Evolutionary conservation across 1,140 invertebrate genomes (phyloP), one percentile per base, ranked within the genome.

Genomic region (Drosophila auraria): DNA sequence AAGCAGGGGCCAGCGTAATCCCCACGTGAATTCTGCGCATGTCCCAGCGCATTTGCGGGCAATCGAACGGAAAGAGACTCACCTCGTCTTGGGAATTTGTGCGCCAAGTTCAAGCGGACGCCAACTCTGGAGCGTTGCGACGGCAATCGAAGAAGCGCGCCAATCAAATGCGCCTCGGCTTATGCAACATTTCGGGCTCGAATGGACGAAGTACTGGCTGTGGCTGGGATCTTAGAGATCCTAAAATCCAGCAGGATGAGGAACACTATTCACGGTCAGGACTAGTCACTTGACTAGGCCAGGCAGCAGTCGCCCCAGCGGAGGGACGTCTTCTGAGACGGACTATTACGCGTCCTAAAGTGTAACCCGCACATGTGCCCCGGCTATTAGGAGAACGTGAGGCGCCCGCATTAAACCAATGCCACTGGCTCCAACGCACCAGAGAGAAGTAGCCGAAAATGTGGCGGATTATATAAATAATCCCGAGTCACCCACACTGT

Each of bases 301-400:
- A 45, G 65, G 78, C 97, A 98, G 94, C 97, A 97, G 94, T 98
- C 97, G 93, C 97, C 97, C 97, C 97, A 98, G 94, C 97, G 96
- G 82, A 98, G 96, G 93, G 97, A 97, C 94, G 97, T 98, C 95
- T 98, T 98, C 95, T 98, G 97, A 94, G 97, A 98, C 94, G 97
- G 97, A 95, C 97, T 97, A 94, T 98, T 98, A 94, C 97, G 96
- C 93, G 97, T 98, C 95, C 96, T 98, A 96, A 98, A 98, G 94
- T 95, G 97, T 96, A 97, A 95, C 94, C 97, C 96, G 95, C 96
- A 97, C 97, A 98, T 98, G 96, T 95, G 96, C 96, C 94, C 94
- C 87, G 72, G 58, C 72, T 79, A 58, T 80, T 69, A 38, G 33
- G 58, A 50, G 80, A 59, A 68, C 78, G 79, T 72, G 71, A 78